Evolutionary conservation across 2,888 invertebrate species (phyloP).

Genomic region (Hipparchia semele): DNA sequence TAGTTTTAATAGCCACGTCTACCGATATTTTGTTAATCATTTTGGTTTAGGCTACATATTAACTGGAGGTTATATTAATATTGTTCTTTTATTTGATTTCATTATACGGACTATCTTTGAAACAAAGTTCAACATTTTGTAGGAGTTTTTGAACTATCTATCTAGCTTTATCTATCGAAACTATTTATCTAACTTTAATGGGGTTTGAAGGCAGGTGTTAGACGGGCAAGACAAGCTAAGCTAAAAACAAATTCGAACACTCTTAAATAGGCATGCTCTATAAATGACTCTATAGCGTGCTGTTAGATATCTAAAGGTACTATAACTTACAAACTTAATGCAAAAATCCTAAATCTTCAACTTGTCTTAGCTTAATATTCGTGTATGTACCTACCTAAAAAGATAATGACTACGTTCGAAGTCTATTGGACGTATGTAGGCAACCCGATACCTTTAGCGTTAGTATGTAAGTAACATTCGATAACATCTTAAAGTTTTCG

Average conservation of each 20-base stretch:
- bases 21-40: conserved; percentile 11
- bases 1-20: conserved; percentile 48
- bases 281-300: conserved; percentile 53
- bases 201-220: conserved; percentile 44
- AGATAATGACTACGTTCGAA: conserved; percentile 53
- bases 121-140: not conserved
- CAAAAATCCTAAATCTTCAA: conserved; percentile 22
- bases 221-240: conserved; percentile 46
- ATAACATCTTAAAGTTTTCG: conserved; percentile 39
- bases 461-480: conserved; percentile 54
- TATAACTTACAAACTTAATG: conserved; percentile 17
- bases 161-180: not conserved
- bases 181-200: conserved; percentile 25
- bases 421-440: conserved; percentile 54
- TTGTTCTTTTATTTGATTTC: not conserved
- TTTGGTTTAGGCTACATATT: not conserved
- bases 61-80: not conserved
- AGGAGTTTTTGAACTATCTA: not conserved
- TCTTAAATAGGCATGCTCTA: conserved; percentile 33
- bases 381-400: conserved; percentile 42
- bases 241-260: conserved; percentile 34
- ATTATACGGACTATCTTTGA: not conserved
- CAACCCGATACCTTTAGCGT: conserved; percentile 71
- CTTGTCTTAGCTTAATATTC: conserved; percentile 45
- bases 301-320: conserved; percentile 52